Percentiles rank a stretch among this genome's conserved stretches.
Evolutionary conservation across 2,888 invertebrate species (phyloP).

Genomic region (Rhodophaea formosa): DNA sequence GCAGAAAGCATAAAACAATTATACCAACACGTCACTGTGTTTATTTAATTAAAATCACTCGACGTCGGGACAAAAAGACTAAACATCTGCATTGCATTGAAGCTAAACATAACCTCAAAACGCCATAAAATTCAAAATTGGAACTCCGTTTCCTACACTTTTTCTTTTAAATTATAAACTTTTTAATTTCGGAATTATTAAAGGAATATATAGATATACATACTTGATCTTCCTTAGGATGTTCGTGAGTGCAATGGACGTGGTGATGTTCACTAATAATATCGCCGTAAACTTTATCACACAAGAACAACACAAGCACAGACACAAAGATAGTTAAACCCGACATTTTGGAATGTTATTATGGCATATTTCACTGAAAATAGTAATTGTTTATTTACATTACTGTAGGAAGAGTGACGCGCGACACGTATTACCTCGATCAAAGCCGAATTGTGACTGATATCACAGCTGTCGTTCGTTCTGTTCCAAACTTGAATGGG

Average conservation of each 20-base stretch:
- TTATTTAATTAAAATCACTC: constrained; percentile 9
- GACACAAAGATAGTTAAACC: constrained; percentile 40
- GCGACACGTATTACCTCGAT: constrained; percentile 27
- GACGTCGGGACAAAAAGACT: neutral
- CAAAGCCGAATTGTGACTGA: neutral
- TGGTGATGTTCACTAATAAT: constrained; percentile 51
- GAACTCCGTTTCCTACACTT: neutral
- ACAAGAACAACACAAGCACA: constrained; percentile 44
- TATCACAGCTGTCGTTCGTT: constrained; percentile 1
- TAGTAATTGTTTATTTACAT: constrained; percentile 64
- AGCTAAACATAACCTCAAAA: constrained; percentile 16
- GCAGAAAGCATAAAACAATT: constrained; percentile 6
- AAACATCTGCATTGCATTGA: constrained; percentile 6
- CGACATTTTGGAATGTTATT: constrained; percentile 37
- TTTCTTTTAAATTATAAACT: neutral
- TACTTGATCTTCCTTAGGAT: constrained; percentile 86
- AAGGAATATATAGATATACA: constrained; percentile 38
- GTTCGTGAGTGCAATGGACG: constrained; percentile 83
- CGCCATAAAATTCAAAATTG: neutral
- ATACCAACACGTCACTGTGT: neutral
- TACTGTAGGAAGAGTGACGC: constrained; percentile 40
- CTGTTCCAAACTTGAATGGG: neutral
- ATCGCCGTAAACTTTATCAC: constrained; percentile 42
- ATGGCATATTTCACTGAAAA: constrained; percentile 43
- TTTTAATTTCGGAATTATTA: neutral